A percentile compares a stretch with the other conserved stretches of the same genome.
Conservation (phyloP, 2,888 invertebrate species). For the Venustoraphidia nigricollis region DNA sequence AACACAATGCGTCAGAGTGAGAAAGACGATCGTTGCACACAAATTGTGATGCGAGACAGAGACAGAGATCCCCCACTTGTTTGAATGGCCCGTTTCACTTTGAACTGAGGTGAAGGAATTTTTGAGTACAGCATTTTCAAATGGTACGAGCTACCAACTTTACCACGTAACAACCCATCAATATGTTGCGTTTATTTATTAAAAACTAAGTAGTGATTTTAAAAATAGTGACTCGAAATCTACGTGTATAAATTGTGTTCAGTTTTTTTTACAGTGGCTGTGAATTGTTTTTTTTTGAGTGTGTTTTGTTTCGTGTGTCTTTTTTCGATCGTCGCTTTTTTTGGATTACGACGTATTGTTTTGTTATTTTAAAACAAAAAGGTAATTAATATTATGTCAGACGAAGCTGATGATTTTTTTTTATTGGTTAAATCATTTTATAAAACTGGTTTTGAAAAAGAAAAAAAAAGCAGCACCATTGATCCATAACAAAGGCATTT, state of each 20-base stretch:
- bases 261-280: background rate
- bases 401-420: too few species aligned
- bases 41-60: constrained; percentile 3
- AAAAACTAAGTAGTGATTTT: background rate
- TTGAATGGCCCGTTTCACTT: background rate
- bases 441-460: too few species aligned
- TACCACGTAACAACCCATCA: too few species aligned
- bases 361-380: background rate
- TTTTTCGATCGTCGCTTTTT: background rate
- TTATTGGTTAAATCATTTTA: too few species aligned
- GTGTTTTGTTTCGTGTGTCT: background rate
- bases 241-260: background rate
- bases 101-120: background rate
- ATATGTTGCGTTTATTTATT: background rate
- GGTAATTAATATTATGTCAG: too few species aligned
- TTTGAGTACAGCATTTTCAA: constrained; percentile 3
- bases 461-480: too few species aligned
- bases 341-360: background rate
- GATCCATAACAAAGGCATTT: too few species aligned
- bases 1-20: too few species aligned
- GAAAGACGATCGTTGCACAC: too few species aligned
- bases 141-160: background rate
- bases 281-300: background rate
- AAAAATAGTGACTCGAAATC: background rate
- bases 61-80: constrained; percentile 8